phyloP scores from a whole-genome alignment of 2,113 vertebrate genomes.

The Coptodon bakossiorum region DNA sequence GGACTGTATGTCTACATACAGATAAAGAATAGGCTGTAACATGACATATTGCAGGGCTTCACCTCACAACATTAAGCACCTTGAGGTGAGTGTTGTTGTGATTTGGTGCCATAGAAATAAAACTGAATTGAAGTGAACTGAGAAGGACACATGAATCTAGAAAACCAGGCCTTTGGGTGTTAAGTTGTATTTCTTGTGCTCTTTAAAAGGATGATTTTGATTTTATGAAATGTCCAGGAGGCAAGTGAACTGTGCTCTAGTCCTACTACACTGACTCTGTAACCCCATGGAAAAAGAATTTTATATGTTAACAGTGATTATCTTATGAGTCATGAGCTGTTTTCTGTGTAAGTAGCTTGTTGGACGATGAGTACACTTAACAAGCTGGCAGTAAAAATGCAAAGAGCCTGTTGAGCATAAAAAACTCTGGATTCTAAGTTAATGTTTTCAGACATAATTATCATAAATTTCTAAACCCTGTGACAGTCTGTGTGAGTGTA shows the following conservation, averaged over 20 bases:
- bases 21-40: neutral
- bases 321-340: neutral
- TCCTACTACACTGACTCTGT: neutral
- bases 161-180: neutral
- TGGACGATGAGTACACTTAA: slow-evolving; percentile 53
- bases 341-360: neutral
- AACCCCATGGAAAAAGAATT: neutral
- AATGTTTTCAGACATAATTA: slow-evolving; percentile 79
- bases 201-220: neutral
- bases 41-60: neutral
- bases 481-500: slow-evolving; percentile 53
- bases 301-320: neutral
- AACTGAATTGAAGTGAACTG: neutral
- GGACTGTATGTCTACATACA: neutral
- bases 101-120: neutral
- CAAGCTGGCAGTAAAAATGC: slow-evolving; percentile 75
- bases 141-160: neutral
- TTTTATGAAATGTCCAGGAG: neutral
- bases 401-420: slow-evolving; percentile 78
- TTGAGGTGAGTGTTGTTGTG: neutral
- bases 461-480: slow-evolving; percentile 64
- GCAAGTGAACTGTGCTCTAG: neutral
- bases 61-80: neutral
- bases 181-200: neutral
- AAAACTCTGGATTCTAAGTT: slow-evolving; percentile 77